phyloP scores from a whole-genome alignment of 2,113 vertebrate genomes.

The Coreoperca whiteheadi region DNA sequence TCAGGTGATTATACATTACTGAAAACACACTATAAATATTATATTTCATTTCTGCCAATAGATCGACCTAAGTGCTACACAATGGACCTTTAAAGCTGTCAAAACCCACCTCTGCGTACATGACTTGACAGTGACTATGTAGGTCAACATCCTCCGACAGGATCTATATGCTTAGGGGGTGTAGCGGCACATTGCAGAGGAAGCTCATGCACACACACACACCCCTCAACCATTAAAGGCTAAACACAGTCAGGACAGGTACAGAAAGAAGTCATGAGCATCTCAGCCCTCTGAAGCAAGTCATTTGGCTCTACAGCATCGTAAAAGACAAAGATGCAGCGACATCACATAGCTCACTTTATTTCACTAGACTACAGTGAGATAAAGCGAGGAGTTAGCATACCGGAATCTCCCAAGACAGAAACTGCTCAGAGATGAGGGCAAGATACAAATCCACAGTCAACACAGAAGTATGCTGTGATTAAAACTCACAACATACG shows the following conservation, averaged over 20 bases:
- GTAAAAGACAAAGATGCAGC: not conserved
- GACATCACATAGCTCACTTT: conserved; percentile 11
- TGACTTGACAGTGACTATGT: conserved; percentile 61
- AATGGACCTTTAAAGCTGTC: no score
- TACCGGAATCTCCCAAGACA: not conserved
- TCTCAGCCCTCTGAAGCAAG: conserved; percentile 10
- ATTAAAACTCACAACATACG: conserved; percentile 14
- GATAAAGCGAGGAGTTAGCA: conserved; percentile 14
- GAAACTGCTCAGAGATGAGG: not conserved
- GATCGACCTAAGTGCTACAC: no score
- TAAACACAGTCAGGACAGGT: conserved; percentile 29
- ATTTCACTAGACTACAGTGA: conserved; percentile 12
- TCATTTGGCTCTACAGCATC: conserved; percentile 9
- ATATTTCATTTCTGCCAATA: no score
- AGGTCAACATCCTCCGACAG: conserved; percentile 59
- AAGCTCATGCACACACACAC: conserved; percentile 15
- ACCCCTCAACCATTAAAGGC: conserved; percentile 20
- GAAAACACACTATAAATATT: no score
- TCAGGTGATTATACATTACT: no score
- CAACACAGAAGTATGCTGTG: not conserved
- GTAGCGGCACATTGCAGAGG: conserved; percentile 35
- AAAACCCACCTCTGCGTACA: conserved; percentile 53
- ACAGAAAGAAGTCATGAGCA: conserved; percentile 11
- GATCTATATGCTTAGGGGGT: conserved; percentile 48
- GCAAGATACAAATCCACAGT: not conserved